Evolutionary conservation across 2,797 vertebrate species (phyloP), one percentile per base, ranked within the genome.

Genomic region (Microctenopoma stevenorrisi): DNA sequence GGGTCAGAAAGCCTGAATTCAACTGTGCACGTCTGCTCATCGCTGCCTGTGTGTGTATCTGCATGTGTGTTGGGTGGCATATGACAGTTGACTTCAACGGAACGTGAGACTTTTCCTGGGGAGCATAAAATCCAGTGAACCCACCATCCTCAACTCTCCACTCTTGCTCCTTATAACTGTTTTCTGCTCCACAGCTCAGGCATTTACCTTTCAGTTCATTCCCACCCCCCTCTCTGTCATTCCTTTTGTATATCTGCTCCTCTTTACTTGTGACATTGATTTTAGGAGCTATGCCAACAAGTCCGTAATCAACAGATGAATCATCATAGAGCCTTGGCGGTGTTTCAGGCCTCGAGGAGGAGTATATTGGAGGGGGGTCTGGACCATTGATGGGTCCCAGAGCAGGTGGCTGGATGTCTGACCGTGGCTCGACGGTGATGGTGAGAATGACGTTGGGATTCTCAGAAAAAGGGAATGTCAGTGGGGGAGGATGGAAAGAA

Each of bases 291-390:
- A 0, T 0, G 1, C 3, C 43, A 1, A 88, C 25, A 66, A 25
- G 54, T 15, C 78, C 83, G 3, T 92, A 93, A 26, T 80, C 73
- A 1, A 64, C 0, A 0, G 72, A 43, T 0, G 1, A 25, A 37
- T 85, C 37, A 25, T 78, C 78, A 22, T 7, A 33, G 35, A 13
- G 33, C 13, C 55, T 43, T 7, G 12, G n/a, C 1, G 25, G 48
- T 7, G 9, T 3, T 16, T 16, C 22, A 0, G 14, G 4, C 8
- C 25, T 15, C 51, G 87, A 84, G 1, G 16, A 42, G 2, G 40
- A 13, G 26, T 88, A 85, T 4, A 25, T 4, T 8, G 22, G 18
- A 0, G 66, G 72, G 1, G 48, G 54, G 8, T 9, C 14, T 7
- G 33, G 13, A 43, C 5, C 5, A 5, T 43, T 1, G 5, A 7